Base-by-base conservation (phyloP, 1,140 invertebrate genomes). In the Centruroides vittatus region DNA sequence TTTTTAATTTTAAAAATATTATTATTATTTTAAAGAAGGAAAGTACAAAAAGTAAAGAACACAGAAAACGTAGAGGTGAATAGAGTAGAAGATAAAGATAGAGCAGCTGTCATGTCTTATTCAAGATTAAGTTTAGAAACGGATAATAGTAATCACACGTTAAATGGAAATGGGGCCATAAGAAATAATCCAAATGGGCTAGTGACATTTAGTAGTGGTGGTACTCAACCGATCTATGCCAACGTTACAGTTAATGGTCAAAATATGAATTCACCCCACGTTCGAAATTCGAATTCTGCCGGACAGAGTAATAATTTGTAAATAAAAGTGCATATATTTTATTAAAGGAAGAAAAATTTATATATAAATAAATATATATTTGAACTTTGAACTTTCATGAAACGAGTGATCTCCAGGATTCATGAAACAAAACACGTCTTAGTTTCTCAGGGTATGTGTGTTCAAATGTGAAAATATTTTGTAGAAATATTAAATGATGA, bases 11-110 rank as follows among this genome's bases (percentile, higher is more conserved):
- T 6, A 41, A 23, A 23, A 23, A 23, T 23, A 23, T 23, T 23
- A 41, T 41, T 41, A 41, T 70, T 61, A 60, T 60, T 60, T 72
- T 74, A 13, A 66, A 86, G 84, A 51, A 82, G 86, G 58, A 88
- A 87, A 78, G 84, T 86, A 57, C 82, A 84, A 23, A 86, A 87
- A 2, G 86, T 89, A 0, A 91, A 89, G 71, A 89, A 89, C 68
- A 88, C 87, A 0, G 87, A 89, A 71, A 89, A 89, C 67, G 81
- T 91, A 9, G 85, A 89, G 75, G 86, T 65, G 9, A 64, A 61
- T 59, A 57, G 51, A 23, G 46, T 54, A 35, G 52, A 50, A 9
- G 60, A 59, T 34, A 61, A 65, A 47, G 61, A 62, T 35, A 52
- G 51, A 7, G 64, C 61, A 7, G 58, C 59, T 8, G 60, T 66